Conservation (phyloP, 2,888 invertebrate genomes). For the Lissonota sp. region DNA sequence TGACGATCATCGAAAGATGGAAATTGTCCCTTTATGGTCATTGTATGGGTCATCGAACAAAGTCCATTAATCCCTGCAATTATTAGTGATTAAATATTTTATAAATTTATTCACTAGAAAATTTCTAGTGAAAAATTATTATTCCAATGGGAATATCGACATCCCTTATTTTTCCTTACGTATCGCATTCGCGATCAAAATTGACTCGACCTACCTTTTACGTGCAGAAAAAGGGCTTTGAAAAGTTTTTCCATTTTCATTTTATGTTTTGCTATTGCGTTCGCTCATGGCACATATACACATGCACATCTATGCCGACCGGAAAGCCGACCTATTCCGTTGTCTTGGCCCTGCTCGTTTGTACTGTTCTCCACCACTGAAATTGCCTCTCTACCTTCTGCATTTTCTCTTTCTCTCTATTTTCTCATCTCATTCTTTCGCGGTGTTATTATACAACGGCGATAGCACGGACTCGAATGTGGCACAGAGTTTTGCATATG, state of each 20-base stretch:
- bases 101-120: background rate
- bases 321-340: constrained; percentile 65
- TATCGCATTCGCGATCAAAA: background rate
- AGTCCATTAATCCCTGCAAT: too few species aligned
- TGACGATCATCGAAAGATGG: background rate
- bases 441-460: constrained; percentile 20
- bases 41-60: too few species aligned
- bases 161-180: too few species aligned
- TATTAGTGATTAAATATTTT: background rate
- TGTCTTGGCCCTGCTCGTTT: constrained; percentile 49
- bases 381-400: constrained; percentile 34
- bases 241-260: constrained; percentile 76
- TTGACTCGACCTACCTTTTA: background rate
- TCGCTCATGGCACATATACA: constrained; percentile 11
- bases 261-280: constrained; percentile 9
- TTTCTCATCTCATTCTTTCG: constrained; percentile 8
- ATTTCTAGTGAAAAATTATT: too few species aligned
- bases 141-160: too few species aligned
- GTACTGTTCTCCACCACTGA: constrained; percentile 16
- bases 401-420: constrained; percentile 9
- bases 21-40: too few species aligned
- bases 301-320: constrained; percentile 41
- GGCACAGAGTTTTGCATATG: background rate
- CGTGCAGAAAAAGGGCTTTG: constrained; percentile 58
- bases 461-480: constrained; percentile 40